Evolutionary conservation across 2,113 vertebrate species (phyloP), one percentile per base, ranked within the genome.

Genomic region (Cromileptes altivelis): DNA sequence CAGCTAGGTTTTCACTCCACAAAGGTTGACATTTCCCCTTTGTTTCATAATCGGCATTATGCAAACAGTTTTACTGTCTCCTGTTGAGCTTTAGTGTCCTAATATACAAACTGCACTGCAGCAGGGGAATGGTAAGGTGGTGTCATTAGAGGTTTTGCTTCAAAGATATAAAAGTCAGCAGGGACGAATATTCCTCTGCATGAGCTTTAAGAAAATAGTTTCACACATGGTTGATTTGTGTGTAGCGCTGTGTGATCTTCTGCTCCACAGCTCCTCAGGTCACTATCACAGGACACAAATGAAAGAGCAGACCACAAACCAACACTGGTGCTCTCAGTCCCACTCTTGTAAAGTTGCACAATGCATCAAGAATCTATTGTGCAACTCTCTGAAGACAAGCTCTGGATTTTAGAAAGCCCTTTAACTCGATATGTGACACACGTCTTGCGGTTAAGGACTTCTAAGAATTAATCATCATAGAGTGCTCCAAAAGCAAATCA

Each of bases 391-490:
- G 71, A 78, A 45, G 55, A 67, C 81, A 82, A 63, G 64, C 47
- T 67, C 49, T 53, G n/a, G 50, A 68, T 82, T 88, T 78, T 40
- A 85, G 87, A 85, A 71, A 73, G 61, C 61, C 67, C 70, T 86
- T 94, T 80, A 89, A 91, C 81, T 82, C 85, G 86, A 94, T 93
- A 93, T 80, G 75, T 87, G 88, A 89, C 88, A 83, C 90, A 78
- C 74, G 64, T 92, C 85, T 89, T 82, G 86, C 69, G 89, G 93
- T 91, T 86, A 58, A 78, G 74, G 88, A 87, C 90, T 81, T 91
- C 85, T 80, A 74, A 84, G 63, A 85, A 89, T 92, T 80, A 87
- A 94, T 94, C 91, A 93, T 89, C 37, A 17, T 27, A 11, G 70
- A 88, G 71, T 52, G 65, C 81, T 90, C 80, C 81, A 61, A 79